These are phyloP conservation scores for Bujurquina vittata DNA, from an alignment of 2,113 vertebrate species.

Conservation along the genomic window DNA sequence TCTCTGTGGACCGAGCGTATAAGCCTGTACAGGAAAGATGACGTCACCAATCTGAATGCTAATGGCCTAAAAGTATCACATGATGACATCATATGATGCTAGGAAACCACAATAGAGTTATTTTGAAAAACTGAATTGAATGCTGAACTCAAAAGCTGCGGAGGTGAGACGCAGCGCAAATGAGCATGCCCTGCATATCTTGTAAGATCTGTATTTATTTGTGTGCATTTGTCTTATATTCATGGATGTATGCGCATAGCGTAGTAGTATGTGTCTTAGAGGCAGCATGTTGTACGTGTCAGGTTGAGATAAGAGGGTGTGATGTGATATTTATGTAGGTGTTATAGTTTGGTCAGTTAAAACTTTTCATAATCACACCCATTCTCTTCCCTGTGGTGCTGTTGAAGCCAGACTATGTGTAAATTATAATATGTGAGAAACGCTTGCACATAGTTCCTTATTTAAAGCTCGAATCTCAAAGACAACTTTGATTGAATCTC, in stretches of 20 bases:
- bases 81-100: slow-evolving; percentile 38
- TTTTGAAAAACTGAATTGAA: background rate
- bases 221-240: slow-evolving; percentile 2
- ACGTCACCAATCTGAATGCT: slow-evolving; percentile 31
- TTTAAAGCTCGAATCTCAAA: slow-evolving; percentile 41
- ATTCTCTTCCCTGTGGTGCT: slow-evolving; percentile 55
- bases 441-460: slow-evolving; percentile 14
- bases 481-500: slow-evolving; percentile 39
- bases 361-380: slow-evolving; percentile 63
- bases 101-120: slow-evolving; percentile 9
- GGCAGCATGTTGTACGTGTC: slow-evolving; percentile 67
- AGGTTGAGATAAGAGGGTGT: slow-evolving; percentile 66
- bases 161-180: slow-evolving; percentile 1
- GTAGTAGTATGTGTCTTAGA: slow-evolving; percentile 54
- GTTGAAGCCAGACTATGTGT: slow-evolving; percentile 54
- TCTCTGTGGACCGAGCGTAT: slow-evolving; percentile 7
- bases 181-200: slow-evolving; percentile 40
- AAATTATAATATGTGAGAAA: slow-evolving; percentile 62
- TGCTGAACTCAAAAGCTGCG: slow-evolving; percentile 25
- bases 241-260: slow-evolving; percentile 28
- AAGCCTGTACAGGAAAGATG: slow-evolving; percentile 41
- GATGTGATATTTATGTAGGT: slow-evolving; percentile 69
- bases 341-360: slow-evolving; percentile 76
- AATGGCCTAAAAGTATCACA: slow-evolving; percentile 29
- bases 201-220: background rate